Evolutionary conservation across 2,888 invertebrate genomes (phyloP), one percentile per base, ranked within the genome.

Genomic region (Galerucella calmariensis): DNA sequence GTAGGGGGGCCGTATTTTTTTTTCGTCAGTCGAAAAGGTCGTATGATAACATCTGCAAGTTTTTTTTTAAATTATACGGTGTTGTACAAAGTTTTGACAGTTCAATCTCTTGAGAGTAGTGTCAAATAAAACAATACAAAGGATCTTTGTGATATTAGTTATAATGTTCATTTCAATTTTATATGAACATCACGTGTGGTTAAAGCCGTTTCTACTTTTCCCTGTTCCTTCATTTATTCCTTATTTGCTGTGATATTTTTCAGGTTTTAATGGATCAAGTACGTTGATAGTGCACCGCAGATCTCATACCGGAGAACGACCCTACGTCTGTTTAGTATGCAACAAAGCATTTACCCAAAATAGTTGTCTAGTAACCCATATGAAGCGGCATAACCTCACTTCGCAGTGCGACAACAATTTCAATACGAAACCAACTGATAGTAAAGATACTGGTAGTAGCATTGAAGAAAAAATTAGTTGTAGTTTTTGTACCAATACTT

Each of bases 201-300:
- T 27, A 27, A 27, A 27, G 27, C 27, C 5, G 27, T 27, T 27
- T 27, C 27, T 35, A 35, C 6, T 35, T 35, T 35, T 35, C 8
- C 6, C 35, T 35, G 8, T 35, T 8, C 35, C 35, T 8, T 35
- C 0, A 35, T 35, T 35, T 35, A 35, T 35, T 35, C 8, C 8
- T 35, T 27, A 27, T 27, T 4, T 27, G 2, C 27, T 27, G 27
- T 27, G 5, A 35, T 35, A 35, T 35, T 35, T 66, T 73, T 65
- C 76, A 87, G 87, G 84, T 82, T 88, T 86, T 79, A 87, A 87
- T 72, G 87, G 88, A 41, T 87, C 87, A 2, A 87, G 87, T 79
- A 86, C 87, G 5, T 79, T 88, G 67, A 86, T 86, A 71, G 85
- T 87, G 14, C 87, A 88, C 76, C 82, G 85, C 56, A 77, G 87